Evolutionary conservation across 2,113 vertebrate species (phyloP).

Genomic region (Empidonax alnorum): DNA sequence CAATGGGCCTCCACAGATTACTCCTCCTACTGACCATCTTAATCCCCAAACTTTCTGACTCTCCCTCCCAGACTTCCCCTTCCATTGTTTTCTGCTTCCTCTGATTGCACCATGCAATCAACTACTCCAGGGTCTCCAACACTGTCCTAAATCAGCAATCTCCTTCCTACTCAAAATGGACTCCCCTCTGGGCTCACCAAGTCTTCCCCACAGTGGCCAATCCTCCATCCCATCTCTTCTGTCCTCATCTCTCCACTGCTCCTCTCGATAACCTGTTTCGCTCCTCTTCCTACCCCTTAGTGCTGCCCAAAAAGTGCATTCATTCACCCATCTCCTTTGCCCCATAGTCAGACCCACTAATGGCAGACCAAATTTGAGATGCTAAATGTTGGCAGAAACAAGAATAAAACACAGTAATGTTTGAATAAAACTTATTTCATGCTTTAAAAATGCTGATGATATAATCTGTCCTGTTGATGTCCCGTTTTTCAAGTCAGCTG

Average conservation of each 20-base stretch:
- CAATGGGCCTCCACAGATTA: neutral
- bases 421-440: neutral
- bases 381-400: neutral
- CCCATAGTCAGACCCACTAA: neutral
- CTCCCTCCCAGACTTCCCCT: neutral
- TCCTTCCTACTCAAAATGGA: neutral
- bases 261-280: neutral
- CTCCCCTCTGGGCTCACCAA: neutral
- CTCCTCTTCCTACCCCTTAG: neutral
- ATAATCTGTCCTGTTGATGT: neutral
- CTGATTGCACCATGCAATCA: neutral
- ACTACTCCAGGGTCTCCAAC: neutral
- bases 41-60: neutral
- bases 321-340: neutral
- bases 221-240: neutral
- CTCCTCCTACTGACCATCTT: neutral
- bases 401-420: neutral
- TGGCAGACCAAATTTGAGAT: neutral
- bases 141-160: accelerated
- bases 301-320: neutral
- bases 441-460: neutral
- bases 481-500: neutral
- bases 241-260: neutral
- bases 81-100: neutral
- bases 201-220: neutral